phyloP scores from a whole-genome alignment of 2,113 vertebrate species.

The Charadrius vociferus region DNA sequence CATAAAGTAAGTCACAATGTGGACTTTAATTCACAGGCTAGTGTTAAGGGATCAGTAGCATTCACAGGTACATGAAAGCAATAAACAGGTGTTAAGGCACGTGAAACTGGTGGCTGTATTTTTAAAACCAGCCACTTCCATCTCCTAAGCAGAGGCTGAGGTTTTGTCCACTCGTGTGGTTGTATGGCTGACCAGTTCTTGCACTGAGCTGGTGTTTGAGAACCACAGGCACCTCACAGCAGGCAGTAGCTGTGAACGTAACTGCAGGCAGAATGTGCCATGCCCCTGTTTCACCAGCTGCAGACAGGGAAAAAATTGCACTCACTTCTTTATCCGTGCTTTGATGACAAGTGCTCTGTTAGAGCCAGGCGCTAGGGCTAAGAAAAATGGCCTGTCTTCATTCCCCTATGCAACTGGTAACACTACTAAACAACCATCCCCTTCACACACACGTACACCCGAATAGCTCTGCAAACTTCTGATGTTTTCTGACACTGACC shows the following conservation, averaged over 20 bases:
- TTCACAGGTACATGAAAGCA: neutral
- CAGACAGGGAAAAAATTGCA: neutral
- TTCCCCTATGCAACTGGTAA: neutral
- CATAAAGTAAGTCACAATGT: neutral
- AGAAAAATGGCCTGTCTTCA: neutral
- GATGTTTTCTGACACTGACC: neutral
- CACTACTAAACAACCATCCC: neutral
- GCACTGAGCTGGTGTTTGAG: neutral
- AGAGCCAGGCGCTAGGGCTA: neutral
- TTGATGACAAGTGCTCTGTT: neutral
- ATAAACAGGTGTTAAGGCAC: neutral
- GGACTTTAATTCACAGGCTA: neutral
- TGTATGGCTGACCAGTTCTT: neutral
- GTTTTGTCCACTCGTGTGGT: accelerated
- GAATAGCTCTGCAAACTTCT: neutral
- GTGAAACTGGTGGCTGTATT: neutral
- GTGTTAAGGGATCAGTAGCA: neutral
- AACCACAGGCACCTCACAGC: neutral
- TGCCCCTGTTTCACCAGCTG: neutral
- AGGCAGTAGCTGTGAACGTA: neutral
- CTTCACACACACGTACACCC: neutral
- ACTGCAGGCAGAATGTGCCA: neutral
- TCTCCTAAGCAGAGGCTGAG: accelerated
- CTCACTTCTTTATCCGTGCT: accelerated
- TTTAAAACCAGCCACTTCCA: neutral